Percentiles rank a stretch among this genome's conserved stretches.
Conservation (phyloP, 2,888 invertebrate species). For the Aspidiotus destructor region DNA sequence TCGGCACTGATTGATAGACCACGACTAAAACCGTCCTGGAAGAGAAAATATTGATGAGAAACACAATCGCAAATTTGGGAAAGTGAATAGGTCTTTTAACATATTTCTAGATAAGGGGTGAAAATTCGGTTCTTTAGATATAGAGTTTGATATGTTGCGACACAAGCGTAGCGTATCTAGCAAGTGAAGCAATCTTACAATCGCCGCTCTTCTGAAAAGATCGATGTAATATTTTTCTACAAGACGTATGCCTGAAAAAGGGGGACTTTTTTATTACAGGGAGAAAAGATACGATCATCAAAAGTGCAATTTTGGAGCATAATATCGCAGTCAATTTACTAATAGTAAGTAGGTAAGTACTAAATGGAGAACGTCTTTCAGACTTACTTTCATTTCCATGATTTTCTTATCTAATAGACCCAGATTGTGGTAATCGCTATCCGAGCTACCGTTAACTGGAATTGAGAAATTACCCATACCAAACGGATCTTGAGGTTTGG, state of each 20-base stretch:
- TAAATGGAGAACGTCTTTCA: neutral
- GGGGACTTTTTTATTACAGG: too few relatives aligned
- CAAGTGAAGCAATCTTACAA: too few relatives aligned
- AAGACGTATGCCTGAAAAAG: too few relatives aligned
- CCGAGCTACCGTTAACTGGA: conserved; percentile 43
- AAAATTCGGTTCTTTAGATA: too few relatives aligned
- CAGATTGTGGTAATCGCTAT: conserved; percentile 56
- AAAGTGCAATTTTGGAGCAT: neutral
- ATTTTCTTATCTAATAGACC: conserved; percentile 71
- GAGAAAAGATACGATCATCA: too few relatives aligned
- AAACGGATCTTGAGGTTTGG: conserved; percentile 56
- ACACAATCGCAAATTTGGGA: conserved; percentile 24
- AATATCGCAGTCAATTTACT: neutral
- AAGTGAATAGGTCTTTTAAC: conserved; percentile 13
- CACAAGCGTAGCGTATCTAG: too few relatives aligned
- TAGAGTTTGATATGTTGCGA: too few relatives aligned
- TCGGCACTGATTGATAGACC: conserved; percentile 81
- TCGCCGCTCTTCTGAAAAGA: too few relatives aligned
- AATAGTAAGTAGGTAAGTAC: conserved; percentile 38
- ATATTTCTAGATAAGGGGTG: neutral
- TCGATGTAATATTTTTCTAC: too few relatives aligned
- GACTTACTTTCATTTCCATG: conserved; percentile 70
- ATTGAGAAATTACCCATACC: conserved; percentile 65
- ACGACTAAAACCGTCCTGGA: conserved; percentile 78
- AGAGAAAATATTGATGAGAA: conserved; percentile 5